Conservation (phyloP, 2,113 vertebrate genomes). For the Lichenostomus cassidix region DNA sequence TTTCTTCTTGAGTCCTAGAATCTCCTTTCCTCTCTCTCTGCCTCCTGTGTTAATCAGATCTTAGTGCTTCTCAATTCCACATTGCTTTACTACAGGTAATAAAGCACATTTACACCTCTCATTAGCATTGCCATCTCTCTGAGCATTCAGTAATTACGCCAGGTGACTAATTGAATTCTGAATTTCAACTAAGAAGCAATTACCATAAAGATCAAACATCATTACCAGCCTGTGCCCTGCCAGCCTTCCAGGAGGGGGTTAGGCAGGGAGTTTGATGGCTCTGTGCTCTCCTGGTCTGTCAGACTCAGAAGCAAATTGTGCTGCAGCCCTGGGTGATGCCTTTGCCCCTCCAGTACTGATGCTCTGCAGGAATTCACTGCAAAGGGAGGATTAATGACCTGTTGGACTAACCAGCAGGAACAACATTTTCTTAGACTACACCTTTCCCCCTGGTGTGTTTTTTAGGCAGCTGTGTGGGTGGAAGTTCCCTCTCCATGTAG, state of each 20-base stretch:
- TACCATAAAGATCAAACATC: conserved; percentile 4
- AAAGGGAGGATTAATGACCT: background rate
- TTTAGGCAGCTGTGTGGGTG: background rate
- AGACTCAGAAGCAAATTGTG: background rate
- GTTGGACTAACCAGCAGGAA: background rate
- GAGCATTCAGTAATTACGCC: background rate
- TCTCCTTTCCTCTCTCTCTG: background rate
- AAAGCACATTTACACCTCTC: conserved; percentile 22
- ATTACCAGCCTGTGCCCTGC: background rate
- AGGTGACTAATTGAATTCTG: conserved; percentile 55
- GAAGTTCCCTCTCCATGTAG: background rate
- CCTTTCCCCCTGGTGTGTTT: background rate
- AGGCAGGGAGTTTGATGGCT: background rate
- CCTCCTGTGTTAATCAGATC: background rate
- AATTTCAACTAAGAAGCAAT: conserved; percentile 38
- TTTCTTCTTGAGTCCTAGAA: background rate
- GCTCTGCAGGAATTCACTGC: background rate
- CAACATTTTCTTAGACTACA: background rate
- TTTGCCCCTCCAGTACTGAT: background rate
- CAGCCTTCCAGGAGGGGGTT: background rate
- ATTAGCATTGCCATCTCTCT: background rate
- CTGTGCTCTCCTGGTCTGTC: background rate
- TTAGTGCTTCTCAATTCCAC: background rate
- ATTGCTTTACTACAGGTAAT: background rate
- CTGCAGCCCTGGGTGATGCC: background rate